Base-by-base conservation (phyloP, 2,797 vertebrate genomes). In the Heterohyrax brucei region DNA sequence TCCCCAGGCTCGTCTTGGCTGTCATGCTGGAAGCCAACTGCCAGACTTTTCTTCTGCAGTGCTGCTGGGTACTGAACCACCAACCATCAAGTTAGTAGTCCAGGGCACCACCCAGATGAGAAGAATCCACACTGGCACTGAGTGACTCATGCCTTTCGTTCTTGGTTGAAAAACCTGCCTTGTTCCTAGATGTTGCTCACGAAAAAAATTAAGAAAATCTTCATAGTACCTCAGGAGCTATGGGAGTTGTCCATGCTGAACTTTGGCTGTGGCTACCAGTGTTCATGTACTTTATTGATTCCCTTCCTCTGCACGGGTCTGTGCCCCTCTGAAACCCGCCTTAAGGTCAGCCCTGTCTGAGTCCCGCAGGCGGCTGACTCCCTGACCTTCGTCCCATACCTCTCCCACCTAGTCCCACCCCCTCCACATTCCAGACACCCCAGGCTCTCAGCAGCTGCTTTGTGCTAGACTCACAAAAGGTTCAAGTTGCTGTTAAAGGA, bases 401-500 rank as follows among this genome's bases (percentile, higher is more conserved):
- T 28, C 16, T 6, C 79, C 22, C 72, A 24, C 86, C 68, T 80
- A 16, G 75, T 7, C 56, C 90, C 70, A 66, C 79, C 62, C 48
- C n/a, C 73, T 9, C 3, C 0, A 2, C 91, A 24, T 81, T 70
- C 68, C 81, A 46, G 19, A 61, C 56, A 46, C 64, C 39, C 2
- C 1, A 64, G 56, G 28, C 77, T 56, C 53, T 93, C 94, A 87
- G 78, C 83, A 82, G 91, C 91, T 89, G 72, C 66, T 93, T 68
- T 87, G 88, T 56, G 7, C 30, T 28, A 28, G 5, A 30, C 28
- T 86, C 79, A 50, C 76, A 59, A 79, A 59, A 79, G 84, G 26
- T 62, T 93, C 77, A 89, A 62, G n/a, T 68, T 75, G 66, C 56
- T 50, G n/a, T 24, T 75, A 53, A 59, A 92, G 78, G 56, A 19